Evolutionary conservation across 2,888 invertebrate species (phyloP).

Genomic region (Hirtodrosophila cameraria): DNA sequence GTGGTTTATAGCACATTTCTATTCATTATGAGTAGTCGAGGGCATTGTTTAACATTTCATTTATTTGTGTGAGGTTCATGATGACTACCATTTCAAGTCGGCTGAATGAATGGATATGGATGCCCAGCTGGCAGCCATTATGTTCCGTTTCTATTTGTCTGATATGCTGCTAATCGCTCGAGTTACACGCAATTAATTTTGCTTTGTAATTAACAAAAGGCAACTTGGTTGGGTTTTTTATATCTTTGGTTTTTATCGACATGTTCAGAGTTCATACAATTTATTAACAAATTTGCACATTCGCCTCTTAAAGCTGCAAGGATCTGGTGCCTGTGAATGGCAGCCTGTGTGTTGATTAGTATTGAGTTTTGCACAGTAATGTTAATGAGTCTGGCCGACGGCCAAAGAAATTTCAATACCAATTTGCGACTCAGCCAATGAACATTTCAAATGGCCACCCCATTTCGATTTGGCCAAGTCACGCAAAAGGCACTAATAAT

Average conservation of each 20-base stretch:
- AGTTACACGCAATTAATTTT: constrained; percentile 78
- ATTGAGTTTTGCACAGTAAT: constrained; percentile 30
- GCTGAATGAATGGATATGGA: not conserved
- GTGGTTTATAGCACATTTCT: constrained; percentile 74
- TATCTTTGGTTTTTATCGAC: constrained; percentile 65
- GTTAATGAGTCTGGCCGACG: constrained; percentile 54
- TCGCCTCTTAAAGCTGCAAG: constrained; percentile 13
- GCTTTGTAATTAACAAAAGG: constrained; percentile 72
- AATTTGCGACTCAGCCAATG: constrained; percentile 50
- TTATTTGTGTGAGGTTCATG: constrained; percentile 62
- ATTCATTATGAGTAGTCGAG: constrained; percentile 72
- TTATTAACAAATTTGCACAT: constrained; percentile 71
- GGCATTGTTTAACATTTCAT: constrained; percentile 69
- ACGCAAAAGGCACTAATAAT: constrained; percentile 59
- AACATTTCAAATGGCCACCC: constrained; percentile 44
- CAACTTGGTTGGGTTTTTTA: constrained; percentile 51
- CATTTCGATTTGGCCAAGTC: constrained; percentile 42
- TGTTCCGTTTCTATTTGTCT: constrained; percentile 31
- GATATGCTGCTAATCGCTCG: constrained; percentile 66
- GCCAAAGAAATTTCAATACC: constrained; percentile 64
- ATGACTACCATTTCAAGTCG: constrained; percentile 32
- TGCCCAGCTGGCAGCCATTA: constrained; percentile 28
- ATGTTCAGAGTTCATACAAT: constrained; percentile 62
- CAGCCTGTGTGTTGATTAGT: constrained; percentile 10
- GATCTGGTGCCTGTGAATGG: constrained; percentile 4